These are phyloP conservation scores for Psilopsiagon aurifrons DNA, from an alignment of 2,113 vertebrate genomes.

Conservation along the genomic window DNA sequence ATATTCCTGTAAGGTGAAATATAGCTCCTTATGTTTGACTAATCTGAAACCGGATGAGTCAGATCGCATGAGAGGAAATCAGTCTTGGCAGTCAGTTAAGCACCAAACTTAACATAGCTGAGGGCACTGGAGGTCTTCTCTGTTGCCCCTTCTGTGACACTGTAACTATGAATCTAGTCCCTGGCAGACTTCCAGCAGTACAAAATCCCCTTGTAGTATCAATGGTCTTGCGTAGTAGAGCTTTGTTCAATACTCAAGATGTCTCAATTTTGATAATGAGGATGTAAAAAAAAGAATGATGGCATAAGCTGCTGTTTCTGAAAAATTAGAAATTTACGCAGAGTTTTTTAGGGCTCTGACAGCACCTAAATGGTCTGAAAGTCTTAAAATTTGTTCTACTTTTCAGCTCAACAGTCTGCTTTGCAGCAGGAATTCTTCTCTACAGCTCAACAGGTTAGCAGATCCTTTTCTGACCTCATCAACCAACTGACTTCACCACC, in stretches of 20 bases:
- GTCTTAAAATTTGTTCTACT: not conserved
- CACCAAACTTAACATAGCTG: not conserved
- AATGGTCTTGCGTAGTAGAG: not conserved
- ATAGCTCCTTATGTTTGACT: not conserved
- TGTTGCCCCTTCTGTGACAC: not conserved
- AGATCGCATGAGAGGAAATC: not conserved
- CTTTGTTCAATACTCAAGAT: not conserved
- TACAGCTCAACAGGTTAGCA: conserved; percentile 74
- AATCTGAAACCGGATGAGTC: not conserved
- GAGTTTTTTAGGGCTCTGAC: not conserved
- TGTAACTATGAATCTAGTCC: not conserved
- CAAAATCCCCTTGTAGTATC: not conserved
- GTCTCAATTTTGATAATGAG: not conserved
- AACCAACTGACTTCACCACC: conserved; percentile 60
- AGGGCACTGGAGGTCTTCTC: not conserved
- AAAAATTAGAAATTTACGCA: not conserved
- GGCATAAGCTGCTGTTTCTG: not conserved
- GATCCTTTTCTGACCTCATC: conserved; percentile 77
- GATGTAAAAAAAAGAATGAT: not conserved
- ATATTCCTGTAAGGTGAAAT: not conserved
- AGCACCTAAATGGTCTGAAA: not conserved
- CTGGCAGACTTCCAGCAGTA: not conserved
- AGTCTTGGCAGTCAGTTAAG: not conserved
- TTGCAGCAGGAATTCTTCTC: conserved; percentile 67
- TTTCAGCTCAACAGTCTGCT: conserved; percentile 69